Base-by-base conservation (phyloP, 2,888 invertebrate species). In the Capitulum mitella region DNA sequence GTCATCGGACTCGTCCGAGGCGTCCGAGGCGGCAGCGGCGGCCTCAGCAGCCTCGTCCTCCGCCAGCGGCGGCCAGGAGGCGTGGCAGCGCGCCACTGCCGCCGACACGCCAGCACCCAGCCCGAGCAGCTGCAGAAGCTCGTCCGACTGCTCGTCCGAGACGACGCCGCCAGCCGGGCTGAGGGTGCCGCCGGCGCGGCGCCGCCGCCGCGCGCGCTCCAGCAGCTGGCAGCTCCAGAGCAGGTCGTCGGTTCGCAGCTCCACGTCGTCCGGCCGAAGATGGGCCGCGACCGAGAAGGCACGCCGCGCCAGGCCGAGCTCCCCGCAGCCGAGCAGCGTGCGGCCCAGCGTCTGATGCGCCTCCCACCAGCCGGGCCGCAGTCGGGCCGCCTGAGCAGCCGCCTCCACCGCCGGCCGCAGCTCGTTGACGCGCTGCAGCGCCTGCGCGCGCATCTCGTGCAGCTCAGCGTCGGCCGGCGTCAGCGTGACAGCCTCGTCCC, bases 301-400 rank as follows among this genome's bases (percentile, higher is more conserved):
- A n/a, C 58, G 40, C 22, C 74, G 61, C 26, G 80, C 85, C 83
- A 84, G 80, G 80, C 80, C 81, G 10, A 86, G 84, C 81, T 86
- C 86, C 12, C 86, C 86, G 26, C 85, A 80, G 48, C 84, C 85
- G 16, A 86, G 83, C 54, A 83, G 83, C 8, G 85, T 84, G 70
- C 86, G 80, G 0, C 86, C 86, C 19, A 86, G 82, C 1, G 86
- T 86, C 81, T 86, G 86, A 78, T 84, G 83, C 12, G 83, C 85
- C 29, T 84, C 82, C 85, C 85, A 86, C 86, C 86, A 86, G 12
- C 80, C 81, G 22, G 86, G 85, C 51, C 83, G 83, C 22, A 83
- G 58, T 32, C 83, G 82, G 3, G 84, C 83, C 22, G 84, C 84
- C 80, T 83, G 84, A 78, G 83, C 82, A 3, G 86, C 86, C 78